Evolutionary conservation across 2,113 vertebrate genomes (phyloP), one percentile per base, ranked within the genome.

Genomic region (Madoqua kirkii): DNA sequence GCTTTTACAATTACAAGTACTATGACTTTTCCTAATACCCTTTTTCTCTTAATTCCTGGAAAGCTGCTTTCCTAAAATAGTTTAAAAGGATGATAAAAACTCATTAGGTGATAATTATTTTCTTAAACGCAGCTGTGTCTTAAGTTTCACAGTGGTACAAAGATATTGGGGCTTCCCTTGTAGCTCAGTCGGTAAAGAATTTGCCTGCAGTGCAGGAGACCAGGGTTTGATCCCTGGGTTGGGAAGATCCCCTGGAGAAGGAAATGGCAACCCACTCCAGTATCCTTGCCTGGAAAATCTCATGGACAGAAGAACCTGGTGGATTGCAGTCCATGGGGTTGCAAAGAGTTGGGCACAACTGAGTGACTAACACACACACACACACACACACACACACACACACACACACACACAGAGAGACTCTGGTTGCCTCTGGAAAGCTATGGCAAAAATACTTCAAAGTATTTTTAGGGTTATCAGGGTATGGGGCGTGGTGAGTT

Each of bases 11-110:
- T 54, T 31, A 54, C 1, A 81, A 64, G 79, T 45, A 93, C 21
- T 54, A 9, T 45, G 40, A 93, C 71, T 92, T 82, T 93, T 74
- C 40, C 87, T 55, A 36, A 64, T 54, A 79, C 5, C 7, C 23
- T 82, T n/a, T 94, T 52, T 55, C 36, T 78, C 64, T 95, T 93
- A 87, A 88, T 82, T 96, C 64, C 74, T 91, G 25, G 87, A 89
- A 91, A 81, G 23, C 16, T 59, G 4, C 74, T 96, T 92, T 93
- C 74, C 87, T 86, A 91, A 91, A 95, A 82, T 76, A 93, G 16
- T 33, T 94, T 88, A 31, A 92, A 84, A 89, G 40, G 9, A 74
- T 83, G 5, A 93, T 50, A 54, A 95, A 86, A 89, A 78, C 3
- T 92, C 21, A 91, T 50, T 76, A 76, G 62, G 78, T 62, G 25